These are phyloP conservation scores for Lagopus muta DNA, from an alignment of 2,113 vertebrate genomes.

Conservation along the genomic window DNA sequence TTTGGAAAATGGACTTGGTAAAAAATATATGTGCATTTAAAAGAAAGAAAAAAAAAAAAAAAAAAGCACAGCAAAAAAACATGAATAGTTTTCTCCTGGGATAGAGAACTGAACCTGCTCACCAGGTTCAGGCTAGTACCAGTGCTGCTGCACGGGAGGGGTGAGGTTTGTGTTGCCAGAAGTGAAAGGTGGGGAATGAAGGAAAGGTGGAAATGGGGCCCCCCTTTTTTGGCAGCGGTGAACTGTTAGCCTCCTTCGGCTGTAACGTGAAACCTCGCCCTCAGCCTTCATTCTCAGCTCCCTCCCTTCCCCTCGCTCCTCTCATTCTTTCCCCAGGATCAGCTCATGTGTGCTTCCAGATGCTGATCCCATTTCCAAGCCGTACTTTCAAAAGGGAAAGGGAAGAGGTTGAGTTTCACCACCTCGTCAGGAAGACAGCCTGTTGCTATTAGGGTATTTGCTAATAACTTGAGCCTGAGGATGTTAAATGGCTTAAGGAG, in stretches of 20 bases:
- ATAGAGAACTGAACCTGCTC: slow-evolving; percentile 29
- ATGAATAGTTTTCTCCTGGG: not conserved
- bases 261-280: slow-evolving; percentile 49
- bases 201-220: slow-evolving; percentile 45
- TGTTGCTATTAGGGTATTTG: not conserved
- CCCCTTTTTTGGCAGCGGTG: slow-evolving; percentile 35
- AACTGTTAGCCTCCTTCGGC: slow-evolving; percentile 53
- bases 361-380: not conserved
- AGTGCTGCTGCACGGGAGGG: not conserved
- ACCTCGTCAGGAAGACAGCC: not conserved
- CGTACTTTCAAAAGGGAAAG: not conserved
- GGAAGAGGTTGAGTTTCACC: not conserved
- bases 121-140: slow-evolving; percentile 28
- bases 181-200: slow-evolving; percentile 50
- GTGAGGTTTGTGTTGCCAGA: slow-evolving; percentile 20
- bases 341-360: not conserved
- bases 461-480: not conserved
- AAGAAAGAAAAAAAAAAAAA: not conserved
- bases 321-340: slow-evolving; percentile 8
- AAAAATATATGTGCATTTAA: not conserved
- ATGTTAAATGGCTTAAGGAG: not conserved
- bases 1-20: not conserved
- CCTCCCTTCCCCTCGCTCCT: slow-evolving; percentile 20
- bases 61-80: not conserved
- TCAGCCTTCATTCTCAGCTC: slow-evolving; percentile 44